A percentile compares a stretch with the other conserved stretches of the same genome.
Conservation (phyloP, 2,113 vertebrate genomes). For the Nesoenas mayeri region DNA sequence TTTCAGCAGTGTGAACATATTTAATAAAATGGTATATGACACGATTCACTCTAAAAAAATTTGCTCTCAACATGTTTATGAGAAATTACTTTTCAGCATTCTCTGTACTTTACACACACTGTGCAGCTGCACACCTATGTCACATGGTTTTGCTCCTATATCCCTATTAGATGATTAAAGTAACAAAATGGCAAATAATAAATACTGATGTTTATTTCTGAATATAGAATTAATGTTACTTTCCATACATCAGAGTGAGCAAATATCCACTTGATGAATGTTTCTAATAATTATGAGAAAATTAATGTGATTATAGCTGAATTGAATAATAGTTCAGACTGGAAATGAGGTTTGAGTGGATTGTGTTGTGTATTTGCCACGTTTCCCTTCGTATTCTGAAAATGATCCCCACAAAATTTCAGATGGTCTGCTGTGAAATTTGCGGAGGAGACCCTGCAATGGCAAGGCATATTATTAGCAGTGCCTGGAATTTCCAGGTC, state of each 20-base stretch:
- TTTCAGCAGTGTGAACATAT: not conserved
- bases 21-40: not conserved
- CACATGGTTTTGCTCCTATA: not conserved
- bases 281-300: not conserved
- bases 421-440: not conserved
- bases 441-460: not conserved
- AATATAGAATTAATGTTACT: not conserved
- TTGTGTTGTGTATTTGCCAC: not conserved
- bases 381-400: rapidly evolving
- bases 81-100: not conserved
- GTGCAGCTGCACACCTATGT: not conserved
- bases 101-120: not conserved
- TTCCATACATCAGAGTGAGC: not conserved
- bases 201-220: not conserved
- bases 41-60: not conserved
- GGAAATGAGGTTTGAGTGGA: not conserved
- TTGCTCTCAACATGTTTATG: not conserved
- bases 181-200: not conserved
- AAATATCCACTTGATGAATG: not conserved
- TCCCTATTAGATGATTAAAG: not conserved
- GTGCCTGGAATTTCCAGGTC: not conserved
- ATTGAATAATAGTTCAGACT: not conserved
- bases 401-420: not conserved
- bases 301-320: not conserved
- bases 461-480: not conserved